Conservation (phyloP, 2,113 vertebrate species). For the Etheostoma cragini region DNA sequence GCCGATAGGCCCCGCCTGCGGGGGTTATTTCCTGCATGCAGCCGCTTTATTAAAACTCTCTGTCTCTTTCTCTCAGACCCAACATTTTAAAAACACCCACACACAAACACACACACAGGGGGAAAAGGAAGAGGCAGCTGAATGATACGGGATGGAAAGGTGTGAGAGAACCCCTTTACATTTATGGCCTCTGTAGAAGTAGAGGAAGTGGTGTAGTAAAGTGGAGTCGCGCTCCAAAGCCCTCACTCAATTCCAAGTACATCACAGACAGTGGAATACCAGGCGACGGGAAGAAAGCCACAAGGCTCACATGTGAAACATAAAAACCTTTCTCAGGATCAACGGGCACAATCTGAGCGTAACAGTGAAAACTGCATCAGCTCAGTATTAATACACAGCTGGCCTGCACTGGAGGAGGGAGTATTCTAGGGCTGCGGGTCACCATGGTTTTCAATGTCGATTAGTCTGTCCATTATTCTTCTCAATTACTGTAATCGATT, state of each 20-base stretch:
- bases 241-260: slow-evolving; percentile 80
- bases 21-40: slow-evolving; percentile 59
- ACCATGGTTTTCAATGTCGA: no score
- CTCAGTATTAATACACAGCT: neutral
- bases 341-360: neutral
- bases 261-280: slow-evolving; percentile 61
- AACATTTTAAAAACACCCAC: slow-evolving; percentile 46
- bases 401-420: neutral
- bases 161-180: slow-evolving; percentile 82
- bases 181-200: slow-evolving; percentile 81
- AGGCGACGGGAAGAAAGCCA: slow-evolving; percentile 32
- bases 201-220: slow-evolving; percentile 84
- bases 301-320: neutral
- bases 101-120: slow-evolving; percentile 25
- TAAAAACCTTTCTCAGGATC: neutral
- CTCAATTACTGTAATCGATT: no score
- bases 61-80: slow-evolving; percentile 52
- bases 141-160: slow-evolving; percentile 79
- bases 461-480: no score
- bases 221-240: slow-evolving; percentile 77
- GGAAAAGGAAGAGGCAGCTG: slow-evolving; percentile 67
- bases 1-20: slow-evolving; percentile 14
- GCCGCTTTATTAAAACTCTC: slow-evolving; percentile 38
- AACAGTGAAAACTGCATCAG: neutral
- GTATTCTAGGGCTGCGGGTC: neutral